Conservation (phyloP, 2,888 invertebrate species). For the Chloroclysta siterata region DNA sequence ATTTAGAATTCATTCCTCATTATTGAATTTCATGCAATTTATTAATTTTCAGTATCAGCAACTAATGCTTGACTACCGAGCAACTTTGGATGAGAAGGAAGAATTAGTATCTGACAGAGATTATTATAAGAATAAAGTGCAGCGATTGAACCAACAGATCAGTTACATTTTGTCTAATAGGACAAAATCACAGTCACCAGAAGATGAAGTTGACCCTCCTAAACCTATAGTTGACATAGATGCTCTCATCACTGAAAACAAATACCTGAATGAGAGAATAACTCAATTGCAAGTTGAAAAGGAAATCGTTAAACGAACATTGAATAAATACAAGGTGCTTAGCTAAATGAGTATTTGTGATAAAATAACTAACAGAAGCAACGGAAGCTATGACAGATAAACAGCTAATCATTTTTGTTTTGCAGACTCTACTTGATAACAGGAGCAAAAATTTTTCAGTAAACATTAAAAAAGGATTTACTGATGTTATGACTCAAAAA, state of each 20-base stretch:
- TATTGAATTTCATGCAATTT: too few relatives aligned
- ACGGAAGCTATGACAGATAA: constrained; percentile 8
- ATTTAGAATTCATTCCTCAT: too few relatives aligned
- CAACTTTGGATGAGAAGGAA: constrained; percentile 93
- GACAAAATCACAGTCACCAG: constrained; percentile 60
- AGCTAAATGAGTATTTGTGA: not conserved
- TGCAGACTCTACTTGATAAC: constrained; percentile 88
- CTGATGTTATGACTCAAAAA: constrained; percentile 90
- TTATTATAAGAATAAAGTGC: constrained; percentile 93
- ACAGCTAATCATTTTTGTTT: constrained; percentile 42
- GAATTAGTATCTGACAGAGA: constrained; percentile 92
- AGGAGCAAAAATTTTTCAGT: constrained; percentile 89
- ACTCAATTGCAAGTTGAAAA: constrained; percentile 92
- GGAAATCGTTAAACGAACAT: constrained; percentile 89
- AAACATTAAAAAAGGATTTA: constrained; percentile 88
- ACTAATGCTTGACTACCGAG: constrained; percentile 90
- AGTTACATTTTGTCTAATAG: constrained; percentile 86
- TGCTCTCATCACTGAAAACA: constrained; percentile 92
- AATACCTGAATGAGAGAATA: constrained; percentile 92
- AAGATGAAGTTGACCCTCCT: constrained; percentile 57
- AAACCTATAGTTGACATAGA: constrained; percentile 90
- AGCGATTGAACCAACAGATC: constrained; percentile 92
- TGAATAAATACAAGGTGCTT: constrained; percentile 91
- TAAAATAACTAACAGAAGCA: not conserved
- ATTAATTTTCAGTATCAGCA: constrained; percentile 86